A percentile compares a stretch with the other conserved stretches of the same genome.
Evolutionary conservation across 2,797 vertebrate species (phyloP).

Genomic region (Falco peregrinus): DNA sequence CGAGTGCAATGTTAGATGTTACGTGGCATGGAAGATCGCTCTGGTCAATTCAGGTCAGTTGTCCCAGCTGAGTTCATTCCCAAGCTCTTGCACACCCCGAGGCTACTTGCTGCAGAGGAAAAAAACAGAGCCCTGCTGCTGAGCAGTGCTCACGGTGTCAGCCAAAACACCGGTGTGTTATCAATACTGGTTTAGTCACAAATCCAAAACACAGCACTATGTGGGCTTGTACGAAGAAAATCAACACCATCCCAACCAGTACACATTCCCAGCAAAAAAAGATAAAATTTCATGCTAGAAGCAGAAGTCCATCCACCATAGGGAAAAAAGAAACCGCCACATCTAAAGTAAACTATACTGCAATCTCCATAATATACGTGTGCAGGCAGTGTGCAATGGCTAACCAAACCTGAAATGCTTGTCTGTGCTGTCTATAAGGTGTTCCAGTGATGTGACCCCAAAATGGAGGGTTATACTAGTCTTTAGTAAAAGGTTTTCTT

Average conservation of each 20-base stretch:
- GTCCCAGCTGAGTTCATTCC: background rate
- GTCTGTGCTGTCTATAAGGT: background rate
- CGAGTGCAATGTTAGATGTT: background rate
- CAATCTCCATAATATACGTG: background rate
- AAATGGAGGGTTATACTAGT: background rate
- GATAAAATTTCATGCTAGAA: background rate
- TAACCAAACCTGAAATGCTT: background rate
- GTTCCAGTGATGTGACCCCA: background rate
- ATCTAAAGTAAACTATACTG: background rate
- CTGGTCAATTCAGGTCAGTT: background rate
- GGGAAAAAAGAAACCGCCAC: background rate
- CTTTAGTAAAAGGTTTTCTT: background rate
- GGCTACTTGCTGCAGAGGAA: background rate
- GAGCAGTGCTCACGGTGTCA: background rate
- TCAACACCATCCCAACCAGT: background rate
- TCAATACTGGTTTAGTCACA: background rate
- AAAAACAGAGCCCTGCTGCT: background rate
- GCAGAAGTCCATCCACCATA: background rate
- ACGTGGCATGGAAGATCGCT: background rate
- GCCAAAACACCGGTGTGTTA: background rate
- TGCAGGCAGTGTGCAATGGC: background rate
- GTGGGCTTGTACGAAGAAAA: background rate
- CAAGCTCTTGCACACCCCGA: background rate
- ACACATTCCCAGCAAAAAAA: background rate
- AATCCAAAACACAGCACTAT: background rate